Percentiles rank a stretch among this genome's conserved stretches.
Conservation (phyloP, 2,888 invertebrate genomes). For the Cantharis nigra region DNA sequence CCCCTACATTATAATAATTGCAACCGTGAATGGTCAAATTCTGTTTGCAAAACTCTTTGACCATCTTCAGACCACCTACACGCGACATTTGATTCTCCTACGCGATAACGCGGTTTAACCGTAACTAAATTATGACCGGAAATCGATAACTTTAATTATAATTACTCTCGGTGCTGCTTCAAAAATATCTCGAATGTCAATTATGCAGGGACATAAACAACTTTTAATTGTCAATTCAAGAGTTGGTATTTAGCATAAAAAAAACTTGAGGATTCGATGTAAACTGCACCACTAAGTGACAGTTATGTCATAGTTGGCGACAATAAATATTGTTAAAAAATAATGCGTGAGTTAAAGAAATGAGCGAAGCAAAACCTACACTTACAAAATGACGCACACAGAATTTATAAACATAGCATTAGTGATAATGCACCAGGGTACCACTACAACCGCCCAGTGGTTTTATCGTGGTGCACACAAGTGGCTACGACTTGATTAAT, state of each 20-base stretch:
- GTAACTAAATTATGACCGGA: not conserved
- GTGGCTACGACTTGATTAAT: not conserved
- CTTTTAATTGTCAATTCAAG: not conserved
- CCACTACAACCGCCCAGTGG: conserved; percentile 26
- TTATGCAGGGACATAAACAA: not conserved
- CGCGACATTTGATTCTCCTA: not conserved
- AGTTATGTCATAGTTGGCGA: not conserved
- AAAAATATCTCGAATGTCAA: not conserved
- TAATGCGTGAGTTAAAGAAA: conserved; percentile 8
- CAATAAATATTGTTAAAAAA: not conserved
- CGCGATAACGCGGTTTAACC: not conserved
- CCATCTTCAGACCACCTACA: not conserved
- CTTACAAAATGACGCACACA: conserved; percentile 34
- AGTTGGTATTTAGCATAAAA: not conserved
- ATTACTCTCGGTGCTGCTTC: not conserved
- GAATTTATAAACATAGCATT: conserved; percentile 35
- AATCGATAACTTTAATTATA: not conserved
- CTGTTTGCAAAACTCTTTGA: not conserved
- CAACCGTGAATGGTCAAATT: not conserved
- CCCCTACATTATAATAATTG: not conserved
- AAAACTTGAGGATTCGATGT: not conserved
- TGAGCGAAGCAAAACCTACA: conserved; percentile 21
- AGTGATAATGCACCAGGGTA: conserved; percentile 31
- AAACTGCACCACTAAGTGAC: not conserved
- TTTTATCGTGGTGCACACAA: not conserved